phyloP scores from a whole-genome alignment of 2,797 vertebrate species.

The Borostomias antarcticus region DNA sequence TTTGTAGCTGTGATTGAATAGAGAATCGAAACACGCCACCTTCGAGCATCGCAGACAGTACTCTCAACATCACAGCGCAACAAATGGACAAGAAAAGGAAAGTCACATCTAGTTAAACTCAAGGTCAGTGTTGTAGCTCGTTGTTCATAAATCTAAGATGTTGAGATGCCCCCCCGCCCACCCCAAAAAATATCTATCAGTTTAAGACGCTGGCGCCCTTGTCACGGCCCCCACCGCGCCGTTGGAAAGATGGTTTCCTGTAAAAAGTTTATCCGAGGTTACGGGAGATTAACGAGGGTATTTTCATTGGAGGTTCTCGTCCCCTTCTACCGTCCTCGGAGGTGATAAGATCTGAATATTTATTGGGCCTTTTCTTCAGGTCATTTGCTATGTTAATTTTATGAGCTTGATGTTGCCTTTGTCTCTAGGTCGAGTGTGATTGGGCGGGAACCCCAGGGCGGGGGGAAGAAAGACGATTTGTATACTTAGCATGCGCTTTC shows the following conservation, averaged over 20 bases:
- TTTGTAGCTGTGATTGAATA: slow-evolving; percentile 70
- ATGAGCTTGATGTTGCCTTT: slow-evolving; percentile 93
- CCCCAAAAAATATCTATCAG: slow-evolving; percentile 74
- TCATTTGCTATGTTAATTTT: slow-evolving; percentile 98
- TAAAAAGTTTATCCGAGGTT: slow-evolving; percentile 85
- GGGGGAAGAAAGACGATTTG: slow-evolving; percentile 82
- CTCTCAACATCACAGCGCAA: slow-evolving; percentile 61
- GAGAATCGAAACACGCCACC: slow-evolving; percentile 60
- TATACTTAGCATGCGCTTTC: slow-evolving; percentile 91
- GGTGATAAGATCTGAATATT: slow-evolving; percentile 90
- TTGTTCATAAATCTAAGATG: slow-evolving; percentile 70
- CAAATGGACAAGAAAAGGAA: slow-evolving; percentile 59
- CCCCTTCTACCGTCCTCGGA: slow-evolving; percentile 78
- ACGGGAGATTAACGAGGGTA: slow-evolving; percentile 85
- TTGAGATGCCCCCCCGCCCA: background rate
- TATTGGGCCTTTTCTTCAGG: slow-evolving; percentile 89
- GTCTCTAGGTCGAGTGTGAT: slow-evolving; percentile 89
- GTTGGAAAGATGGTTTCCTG: slow-evolving; percentile 88
- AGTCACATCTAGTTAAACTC: slow-evolving; percentile 75
- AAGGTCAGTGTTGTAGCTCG: slow-evolving; percentile 76
- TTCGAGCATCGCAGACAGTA: slow-evolving; percentile 56
- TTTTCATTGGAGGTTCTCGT: slow-evolving; percentile 88
- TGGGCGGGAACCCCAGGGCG: slow-evolving; percentile 87
- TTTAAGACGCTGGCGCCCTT: slow-evolving; percentile 82
- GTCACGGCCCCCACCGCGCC: slow-evolving; percentile 84